Base-by-base conservation (phyloP, 1,140 invertebrate genomes). In the Solen grandis region DNA sequence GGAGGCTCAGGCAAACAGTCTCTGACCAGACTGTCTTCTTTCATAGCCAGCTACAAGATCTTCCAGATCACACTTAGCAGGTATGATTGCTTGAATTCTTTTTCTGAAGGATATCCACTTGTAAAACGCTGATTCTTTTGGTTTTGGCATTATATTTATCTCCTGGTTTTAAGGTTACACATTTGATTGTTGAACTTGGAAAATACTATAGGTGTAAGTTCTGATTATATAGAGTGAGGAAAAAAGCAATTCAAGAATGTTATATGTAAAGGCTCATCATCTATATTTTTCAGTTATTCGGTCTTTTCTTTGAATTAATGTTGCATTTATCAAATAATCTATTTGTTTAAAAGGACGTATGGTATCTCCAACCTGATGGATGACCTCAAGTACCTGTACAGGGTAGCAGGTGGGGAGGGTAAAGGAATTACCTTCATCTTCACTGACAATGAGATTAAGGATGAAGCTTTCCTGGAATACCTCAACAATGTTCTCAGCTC, bases 391-490 rank as follows among this genome's bases (percentile, higher is more conserved):
- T 94, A 96, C 69, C 93, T 99, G 29, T 99, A 98, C 89, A 94
- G 97, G 85, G 84, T 87, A 19, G 98, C 97, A 91, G 98, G 98
- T 54, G 96, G 96, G 10, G 96, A 98, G 92, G 98, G 97, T 25
- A 98, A 99, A 94, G 97, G 97, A 19, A 98, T 98, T 2, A 97
- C 97, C 0, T 99, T 99, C 90, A 97, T 99, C 81, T 99, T 99
- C 90, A 98, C 97, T 5, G 98, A 99, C 92, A 95, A 99, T 82
- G 98, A 99, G 90, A 98, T 99, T 59, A 99, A 99, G 93, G 98
- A 99, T 93, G 98, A 99, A 94, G 95, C 96, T 29, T 99, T 99
- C 90, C 93, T 99, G 5, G 98, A 99, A 93, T 99, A 99, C 92
- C 92, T 99, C 0, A 99, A 99, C 90, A 99, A 99, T 91, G 97